Conservation (phyloP, 92 coral and sea anemone genomes). For the Isaurus tuberculatus region DNA sequence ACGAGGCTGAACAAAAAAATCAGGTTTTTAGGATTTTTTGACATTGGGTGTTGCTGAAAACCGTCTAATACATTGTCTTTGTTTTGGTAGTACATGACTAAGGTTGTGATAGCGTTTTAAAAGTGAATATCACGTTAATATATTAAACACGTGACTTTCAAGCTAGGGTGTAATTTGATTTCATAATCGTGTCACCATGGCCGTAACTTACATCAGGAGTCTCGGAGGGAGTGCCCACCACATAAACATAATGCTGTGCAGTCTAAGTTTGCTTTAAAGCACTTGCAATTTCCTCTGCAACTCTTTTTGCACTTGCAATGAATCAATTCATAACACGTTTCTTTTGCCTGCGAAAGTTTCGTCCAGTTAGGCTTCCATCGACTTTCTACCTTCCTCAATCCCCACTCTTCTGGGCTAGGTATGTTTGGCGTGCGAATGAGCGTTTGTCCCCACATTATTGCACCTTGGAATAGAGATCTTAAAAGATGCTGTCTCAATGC, state of each 20-base stretch:
- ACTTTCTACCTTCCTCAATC: slow-evolving; percentile 10
- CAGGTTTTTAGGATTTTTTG: background rate
- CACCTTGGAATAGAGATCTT: slow-evolving; percentile 9
- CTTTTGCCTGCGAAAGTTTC: too few species aligned
- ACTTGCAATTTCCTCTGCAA: slow-evolving; percentile 9
- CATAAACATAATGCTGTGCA: slow-evolving; percentile 35
- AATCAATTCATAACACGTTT: too few species aligned
- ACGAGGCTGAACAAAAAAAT: background rate
- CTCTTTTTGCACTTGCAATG: background rate
- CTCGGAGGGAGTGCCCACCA: slow-evolving; percentile 25
- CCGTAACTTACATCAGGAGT: too few species aligned
- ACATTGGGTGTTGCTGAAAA: too few species aligned
- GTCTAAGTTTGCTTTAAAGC: slow-evolving; percentile 26
- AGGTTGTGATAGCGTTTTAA: background rate
- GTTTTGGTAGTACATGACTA: background rate
- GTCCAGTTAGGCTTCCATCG: too few species aligned
- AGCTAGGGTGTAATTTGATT: too few species aligned
- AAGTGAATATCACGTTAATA: background rate
- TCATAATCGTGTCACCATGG: too few species aligned
- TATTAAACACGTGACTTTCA: background rate
- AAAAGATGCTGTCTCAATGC: slow-evolving; percentile 8
- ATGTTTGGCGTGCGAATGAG: slow-evolving; percentile 2
- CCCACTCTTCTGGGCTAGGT: slow-evolving; percentile 40
- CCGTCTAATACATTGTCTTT: background rate
- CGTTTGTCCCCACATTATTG: slow-evolving; percentile 3